These are phyloP conservation scores for Cancer borealis DNA, from an alignment of 2,888 invertebrate genomes.

Conservation along the genomic window DNA sequence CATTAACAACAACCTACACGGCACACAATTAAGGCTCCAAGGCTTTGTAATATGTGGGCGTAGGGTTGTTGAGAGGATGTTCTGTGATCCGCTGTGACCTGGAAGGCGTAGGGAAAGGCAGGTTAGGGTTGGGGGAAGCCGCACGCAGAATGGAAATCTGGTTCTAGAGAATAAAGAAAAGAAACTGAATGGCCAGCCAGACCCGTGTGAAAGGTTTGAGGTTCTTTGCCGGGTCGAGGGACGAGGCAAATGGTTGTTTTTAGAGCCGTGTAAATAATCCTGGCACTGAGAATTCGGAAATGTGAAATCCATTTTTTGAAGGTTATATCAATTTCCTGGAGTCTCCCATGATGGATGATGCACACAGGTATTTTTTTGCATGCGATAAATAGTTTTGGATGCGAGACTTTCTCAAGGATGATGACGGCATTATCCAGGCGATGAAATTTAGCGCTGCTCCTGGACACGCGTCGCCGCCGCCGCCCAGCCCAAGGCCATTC, in stretches of 20 bases:
- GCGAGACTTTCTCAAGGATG: slow-evolving; percentile 20
- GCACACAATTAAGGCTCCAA: neutral
- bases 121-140: neutral
- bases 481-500: neutral
- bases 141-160: slow-evolving; percentile 20
- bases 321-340: neutral
- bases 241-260: neutral
- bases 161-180: neutral
- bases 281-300: neutral
- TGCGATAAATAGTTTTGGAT: neutral
- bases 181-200: slow-evolving; percentile 9
- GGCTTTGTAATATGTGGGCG: neutral
- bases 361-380: slow-evolving; percentile 2
- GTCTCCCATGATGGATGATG: neutral
- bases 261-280: neutral
- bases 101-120: neutral
- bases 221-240: slow-evolving; percentile 4
- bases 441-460: neutral
- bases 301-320: neutral
- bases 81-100: neutral
- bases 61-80: neutral
- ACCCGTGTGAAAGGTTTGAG: slow-evolving; percentile 12
- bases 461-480: neutral
- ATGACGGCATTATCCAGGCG: neutral
- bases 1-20: neutral